Evolutionary conservation across 2,888 invertebrate genomes (phyloP), one percentile per base, ranked within the genome.

Genomic region (Pinctada fucata): DNA sequence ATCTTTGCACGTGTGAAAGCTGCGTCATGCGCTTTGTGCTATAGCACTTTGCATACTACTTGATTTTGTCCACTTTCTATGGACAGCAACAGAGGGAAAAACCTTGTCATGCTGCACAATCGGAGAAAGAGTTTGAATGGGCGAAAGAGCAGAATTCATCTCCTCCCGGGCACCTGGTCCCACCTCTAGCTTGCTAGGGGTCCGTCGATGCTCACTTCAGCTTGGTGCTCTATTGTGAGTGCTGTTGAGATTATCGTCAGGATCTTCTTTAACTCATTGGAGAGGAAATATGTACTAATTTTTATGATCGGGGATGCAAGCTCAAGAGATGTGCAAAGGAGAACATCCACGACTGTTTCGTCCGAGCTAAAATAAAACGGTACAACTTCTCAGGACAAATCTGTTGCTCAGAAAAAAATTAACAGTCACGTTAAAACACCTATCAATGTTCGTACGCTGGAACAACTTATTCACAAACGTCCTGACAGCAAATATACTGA

Each of bases 1-100:
- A 72, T 75, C 3, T 80, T 80, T 64, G 52, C 72, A 3, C 74
- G 75, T 16, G 3, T n/a, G 2, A 74, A 48, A 63, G 65, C 74
- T 5, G 67, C 31, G 31, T 52, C 66, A 5, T 72, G 31, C 31
- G 31, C 31, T 31, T 31, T 31, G 31, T 31, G 31, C 31, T 31
- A 31, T 31, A 31, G 31, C 75, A 48, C 3, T 8, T 52, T 5
- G 16, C 3, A 77, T 72, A 58, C 10, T 66, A 48, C 77, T 13
- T 2, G 10, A 2, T 80, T 77, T 10, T 80, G 77, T 66, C 74
- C 74, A 58, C 10, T 45, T 31, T 31, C 31, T 31, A 31, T 31
- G 2, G 45, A 51, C 31, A 58, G 16, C 6, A 45, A 45, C 51
- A 48, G 31, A 31, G 31, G 31, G 31, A 31, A 31, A 31, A 31